Evolutionary conservation across 2,113 vertebrate species (phyloP).

Genomic region (Empidonax traillii): DNA sequence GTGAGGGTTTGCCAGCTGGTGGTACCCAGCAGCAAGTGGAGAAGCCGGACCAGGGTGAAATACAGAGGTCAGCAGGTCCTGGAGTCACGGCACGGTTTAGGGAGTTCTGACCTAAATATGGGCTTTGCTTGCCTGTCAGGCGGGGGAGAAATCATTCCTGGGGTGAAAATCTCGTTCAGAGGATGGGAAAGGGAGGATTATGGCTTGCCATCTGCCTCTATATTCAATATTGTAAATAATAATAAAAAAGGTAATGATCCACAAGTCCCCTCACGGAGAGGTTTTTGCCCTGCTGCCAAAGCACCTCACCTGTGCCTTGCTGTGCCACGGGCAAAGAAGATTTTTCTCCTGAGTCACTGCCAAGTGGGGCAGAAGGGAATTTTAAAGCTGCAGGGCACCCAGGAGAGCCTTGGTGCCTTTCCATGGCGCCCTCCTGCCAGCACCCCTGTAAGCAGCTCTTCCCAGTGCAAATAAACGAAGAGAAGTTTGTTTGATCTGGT

Average conservation of each 20-base stretch:
- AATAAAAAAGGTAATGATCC: not conserved
- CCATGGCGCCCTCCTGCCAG: accelerated
- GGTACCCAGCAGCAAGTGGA: accelerated
- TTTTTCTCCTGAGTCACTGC: not conserved
- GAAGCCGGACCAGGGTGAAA: not conserved
- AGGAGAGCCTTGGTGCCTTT: not conserved
- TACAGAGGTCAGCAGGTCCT: not conserved
- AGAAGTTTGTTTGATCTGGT: not conserved
- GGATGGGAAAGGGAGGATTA: not conserved
- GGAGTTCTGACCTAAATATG: not conserved
- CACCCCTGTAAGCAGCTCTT: not conserved
- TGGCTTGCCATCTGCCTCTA: not conserved
- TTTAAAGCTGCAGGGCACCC: not conserved
- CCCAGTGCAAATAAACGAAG: not conserved
- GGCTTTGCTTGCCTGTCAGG: not conserved
- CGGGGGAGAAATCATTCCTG: not conserved
- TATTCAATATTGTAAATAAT: not conserved
- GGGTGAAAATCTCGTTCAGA: not conserved
- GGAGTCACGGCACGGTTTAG: not conserved
- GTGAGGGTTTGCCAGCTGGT: not conserved
- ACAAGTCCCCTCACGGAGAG: not conserved
- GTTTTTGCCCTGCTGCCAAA: not conserved
- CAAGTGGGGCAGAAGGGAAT: not conserved
- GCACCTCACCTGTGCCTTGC: not conserved
- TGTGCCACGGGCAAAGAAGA: accelerated